phyloP scores from a whole-genome alignment of 2,888 invertebrate genomes.

The Synanthedon myopaeformis region DNA sequence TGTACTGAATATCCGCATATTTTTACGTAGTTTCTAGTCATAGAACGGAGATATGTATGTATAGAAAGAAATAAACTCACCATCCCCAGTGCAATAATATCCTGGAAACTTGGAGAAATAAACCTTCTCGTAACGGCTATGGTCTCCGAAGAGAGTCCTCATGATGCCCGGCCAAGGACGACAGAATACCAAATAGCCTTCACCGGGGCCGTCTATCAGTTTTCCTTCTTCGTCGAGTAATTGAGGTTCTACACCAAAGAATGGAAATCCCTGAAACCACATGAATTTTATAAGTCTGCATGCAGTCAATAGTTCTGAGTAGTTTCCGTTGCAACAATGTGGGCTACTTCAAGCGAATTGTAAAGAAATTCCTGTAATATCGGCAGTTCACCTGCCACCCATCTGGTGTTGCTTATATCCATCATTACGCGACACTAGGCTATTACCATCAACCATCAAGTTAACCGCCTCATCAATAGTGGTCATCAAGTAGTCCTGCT shows the following conservation, averaged over 20 bases:
- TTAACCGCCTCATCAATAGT: too few relatives aligned
- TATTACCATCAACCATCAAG: too few relatives aligned
- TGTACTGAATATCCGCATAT: neutral
- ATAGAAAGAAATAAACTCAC: constrained; percentile 54
- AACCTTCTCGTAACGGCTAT: constrained; percentile 88
- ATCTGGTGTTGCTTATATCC: too few relatives aligned
- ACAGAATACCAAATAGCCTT: constrained; percentile 94
- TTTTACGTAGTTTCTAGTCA: neutral
- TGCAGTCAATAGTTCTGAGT: too few relatives aligned
- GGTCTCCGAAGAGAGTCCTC: constrained; percentile 93
- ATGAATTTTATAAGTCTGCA: neutral
- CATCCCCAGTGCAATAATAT: constrained; percentile 98
- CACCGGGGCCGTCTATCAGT: constrained; percentile 87
- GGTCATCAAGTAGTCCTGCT: too few relatives aligned
- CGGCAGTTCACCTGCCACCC: too few relatives aligned
- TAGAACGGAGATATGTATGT: constrained; percentile 1
- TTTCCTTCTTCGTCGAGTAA: constrained; percentile 89
- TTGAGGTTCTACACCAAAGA: constrained; percentile 94
- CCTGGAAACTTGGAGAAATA: constrained; percentile 97
- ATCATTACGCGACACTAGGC: too few relatives aligned
- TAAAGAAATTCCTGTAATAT: too few relatives aligned
- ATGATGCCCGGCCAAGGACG: constrained; percentile 99
- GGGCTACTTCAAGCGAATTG: too few relatives aligned
- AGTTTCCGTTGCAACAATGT: too few relatives aligned
- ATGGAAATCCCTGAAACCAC: constrained; percentile 84